Evolutionary conservation across 2,888 invertebrate species (phyloP).

Genomic region (Leptinotarsa tumamoca): DNA sequence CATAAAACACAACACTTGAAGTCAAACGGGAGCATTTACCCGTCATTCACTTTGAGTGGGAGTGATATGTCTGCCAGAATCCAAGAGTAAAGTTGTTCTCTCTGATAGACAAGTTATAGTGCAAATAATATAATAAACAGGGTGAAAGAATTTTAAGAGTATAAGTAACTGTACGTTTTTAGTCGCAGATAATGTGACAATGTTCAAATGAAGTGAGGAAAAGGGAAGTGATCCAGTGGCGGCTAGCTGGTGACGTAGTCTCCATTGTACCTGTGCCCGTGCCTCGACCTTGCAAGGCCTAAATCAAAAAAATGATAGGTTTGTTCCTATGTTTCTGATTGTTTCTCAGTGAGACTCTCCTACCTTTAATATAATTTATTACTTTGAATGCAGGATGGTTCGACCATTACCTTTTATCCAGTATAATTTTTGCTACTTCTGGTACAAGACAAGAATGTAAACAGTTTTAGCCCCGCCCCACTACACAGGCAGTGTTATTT

Average conservation of each 20-base stretch:
- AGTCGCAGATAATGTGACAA: conserved; percentile 56
- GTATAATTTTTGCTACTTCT: conserved; percentile 3
- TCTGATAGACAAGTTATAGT: conserved; percentile 46
- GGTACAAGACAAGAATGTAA: conserved; percentile 60
- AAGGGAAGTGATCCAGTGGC: conserved; percentile 51
- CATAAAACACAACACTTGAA: conserved; percentile 40
- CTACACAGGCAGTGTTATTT: conserved; percentile 53
- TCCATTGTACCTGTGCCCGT: conserved; percentile 65
- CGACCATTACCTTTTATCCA: conserved; percentile 31
- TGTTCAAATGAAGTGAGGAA: conserved; percentile 27
- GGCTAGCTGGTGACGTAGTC: conserved; percentile 66
- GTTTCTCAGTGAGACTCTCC: neutral
- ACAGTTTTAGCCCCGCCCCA: conserved; percentile 67
- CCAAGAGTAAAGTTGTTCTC: conserved; percentile 55
- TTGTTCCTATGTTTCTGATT: conserved; percentile 46
- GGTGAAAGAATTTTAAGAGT: conserved; percentile 34
- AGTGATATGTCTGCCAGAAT: conserved; percentile 63
- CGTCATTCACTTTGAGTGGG: conserved; percentile 65
- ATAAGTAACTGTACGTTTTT: conserved; percentile 43
- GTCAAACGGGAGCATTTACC: conserved; percentile 61
- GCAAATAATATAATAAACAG: conserved; percentile 41
- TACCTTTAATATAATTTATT: neutral
- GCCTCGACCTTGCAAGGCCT: conserved; percentile 59
- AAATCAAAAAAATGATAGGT: conserved; percentile 62
- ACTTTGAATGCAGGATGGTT: conserved; percentile 23